phyloP scores from a whole-genome alignment of 2,888 invertebrate species.

The Heteropelma amictum region DNA sequence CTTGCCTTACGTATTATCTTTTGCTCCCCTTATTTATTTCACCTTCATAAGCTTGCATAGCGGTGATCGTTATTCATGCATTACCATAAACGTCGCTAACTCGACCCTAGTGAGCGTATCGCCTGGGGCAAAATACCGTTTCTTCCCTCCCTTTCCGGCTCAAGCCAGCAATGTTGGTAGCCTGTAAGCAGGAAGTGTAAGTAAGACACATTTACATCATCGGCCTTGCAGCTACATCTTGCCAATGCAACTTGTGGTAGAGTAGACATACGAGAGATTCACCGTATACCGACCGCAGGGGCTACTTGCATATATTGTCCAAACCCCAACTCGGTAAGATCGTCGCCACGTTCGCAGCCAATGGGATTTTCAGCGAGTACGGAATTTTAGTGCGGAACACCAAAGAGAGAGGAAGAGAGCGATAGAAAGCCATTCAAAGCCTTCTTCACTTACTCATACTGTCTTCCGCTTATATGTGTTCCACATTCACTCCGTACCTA shows the following conservation, averaged over 20 bases:
- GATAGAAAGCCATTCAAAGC: too few relatives aligned
- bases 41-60: constrained; percentile 1
- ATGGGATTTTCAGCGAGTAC: constrained; percentile 38
- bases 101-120: constrained; percentile 28
- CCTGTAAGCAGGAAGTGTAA: neutral
- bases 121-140: constrained; percentile 28
- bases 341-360: constrained; percentile 27
- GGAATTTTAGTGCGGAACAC: constrained; percentile 30
- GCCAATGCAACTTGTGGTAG: neutral
- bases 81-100: constrained; percentile 50
- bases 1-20: too few relatives aligned
- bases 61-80: constrained; percentile 48
- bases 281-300: constrained; percentile 9
- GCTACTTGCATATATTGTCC: constrained; percentile 33
- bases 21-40: neutral
- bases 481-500: constrained; percentile 48
- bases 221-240: neutral
- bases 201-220: neutral
- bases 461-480: constrained; percentile 31
- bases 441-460: neutral
- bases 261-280: constrained; percentile 24
- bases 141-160: neutral
- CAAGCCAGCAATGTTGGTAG: constrained; percentile 11
- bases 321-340: constrained; percentile 8
- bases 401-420: too few relatives aligned